Base-by-base conservation (phyloP, 1,140 invertebrate species). In the Pomacea maculata region DNA sequence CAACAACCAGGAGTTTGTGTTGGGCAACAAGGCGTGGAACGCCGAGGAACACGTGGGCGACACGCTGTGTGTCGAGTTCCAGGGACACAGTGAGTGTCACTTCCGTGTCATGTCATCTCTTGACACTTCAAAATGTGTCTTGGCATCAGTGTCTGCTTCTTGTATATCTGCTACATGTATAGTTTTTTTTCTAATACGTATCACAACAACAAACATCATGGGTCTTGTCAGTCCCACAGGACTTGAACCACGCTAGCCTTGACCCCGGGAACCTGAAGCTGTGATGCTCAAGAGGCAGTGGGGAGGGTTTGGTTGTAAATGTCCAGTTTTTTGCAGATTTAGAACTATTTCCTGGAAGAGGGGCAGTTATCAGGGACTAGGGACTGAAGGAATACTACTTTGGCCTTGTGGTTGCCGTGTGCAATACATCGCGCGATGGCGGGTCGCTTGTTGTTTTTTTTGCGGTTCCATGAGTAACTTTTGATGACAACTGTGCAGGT, bases 11-110 rank as follows among this genome's bases (percentile, higher is more conserved):
- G 77, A 71, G 72, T 82, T 67, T 57, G 81, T 79, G 34, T 71
- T 82, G 71, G 29, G n/a, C 21, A 82, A 79, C 70, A 78, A 79
- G 74, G 34, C 55, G 5, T 82, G 81, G 81, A 79, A 82, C 68
- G 75, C n/a, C 11, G 73, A 78, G 10, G 81, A 82, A 68, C 81
- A 82, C n/a, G 76, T 68, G 11, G 81, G 81, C 0, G 81, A 82
- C 68, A 25, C 78, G 8, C 21, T 82, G 15, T 82, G 81, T 67
- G 57, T 82, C 8, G 70, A 63, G 17, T 75, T 82, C 45, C 64
- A 55, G 11, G 80, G 80, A 29, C 80, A 81, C 57, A 74, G 80
- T 81, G 19, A 80, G 52, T 52, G 29, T 12, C 5, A 45, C 34
- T 45, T 34, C 15, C n/a, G 5, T 4, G 1, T 15, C 29, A 5